Conservation (phyloP, 1,140 invertebrate species). For the Eupeodes corollae region DNA sequence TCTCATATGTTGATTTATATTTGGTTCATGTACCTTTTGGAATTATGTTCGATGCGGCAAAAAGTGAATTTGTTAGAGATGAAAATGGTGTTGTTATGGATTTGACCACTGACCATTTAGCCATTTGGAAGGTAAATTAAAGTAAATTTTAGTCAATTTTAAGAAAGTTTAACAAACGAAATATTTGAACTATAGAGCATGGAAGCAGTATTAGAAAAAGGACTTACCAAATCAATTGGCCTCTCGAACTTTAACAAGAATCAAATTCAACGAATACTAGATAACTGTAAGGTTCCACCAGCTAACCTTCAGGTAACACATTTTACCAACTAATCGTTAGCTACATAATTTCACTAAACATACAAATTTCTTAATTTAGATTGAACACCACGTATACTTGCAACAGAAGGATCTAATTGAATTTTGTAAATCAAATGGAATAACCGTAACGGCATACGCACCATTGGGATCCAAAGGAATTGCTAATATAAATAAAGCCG, state of each 20-base stretch:
- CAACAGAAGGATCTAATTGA: conserved; percentile 65
- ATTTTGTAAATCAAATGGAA: conserved; percentile 59
- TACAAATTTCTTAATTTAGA: conserved; percentile 40
- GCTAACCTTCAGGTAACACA: conserved; percentile 53
- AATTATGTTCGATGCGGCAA: conserved; percentile 38
- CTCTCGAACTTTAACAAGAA: conserved; percentile 69
- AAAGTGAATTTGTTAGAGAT: conserved; percentile 32
- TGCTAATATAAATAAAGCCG: conserved; percentile 37
- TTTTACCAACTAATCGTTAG: background rate
- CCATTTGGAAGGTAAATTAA: conserved; percentile 55
- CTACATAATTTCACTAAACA: background rate
- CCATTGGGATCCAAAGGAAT: conserved; percentile 65
- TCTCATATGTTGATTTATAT: conserved; percentile 77
- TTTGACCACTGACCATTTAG: conserved; percentile 52
- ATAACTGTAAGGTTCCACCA: conserved; percentile 53
- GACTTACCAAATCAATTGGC: conserved; percentile 57
- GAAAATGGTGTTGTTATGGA: conserved; percentile 53
- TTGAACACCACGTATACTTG: conserved; percentile 73
- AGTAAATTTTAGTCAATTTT: conserved; percentile 2
- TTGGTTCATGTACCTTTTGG: conserved; percentile 71
- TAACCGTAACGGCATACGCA: conserved; percentile 70
- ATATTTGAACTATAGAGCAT: conserved; percentile 45
- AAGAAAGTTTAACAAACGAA: background rate
- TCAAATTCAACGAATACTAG: conserved; percentile 54
- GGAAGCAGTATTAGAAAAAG: conserved; percentile 57